Evolutionary conservation across 2,888 invertebrate genomes (phyloP).

Genomic region (Idaea biselata): DNA sequence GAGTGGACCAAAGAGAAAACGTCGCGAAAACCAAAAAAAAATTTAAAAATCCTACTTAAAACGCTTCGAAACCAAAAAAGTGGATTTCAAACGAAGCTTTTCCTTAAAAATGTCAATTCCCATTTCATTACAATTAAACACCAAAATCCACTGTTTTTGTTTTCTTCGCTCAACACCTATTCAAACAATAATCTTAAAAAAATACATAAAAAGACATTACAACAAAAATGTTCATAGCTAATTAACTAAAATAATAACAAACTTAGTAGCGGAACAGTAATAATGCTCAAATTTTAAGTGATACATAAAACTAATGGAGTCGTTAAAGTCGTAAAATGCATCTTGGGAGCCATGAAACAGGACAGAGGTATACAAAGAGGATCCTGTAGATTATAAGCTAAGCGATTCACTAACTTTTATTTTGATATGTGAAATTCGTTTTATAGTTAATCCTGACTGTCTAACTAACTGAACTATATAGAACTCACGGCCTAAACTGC

Average conservation of each 20-base stretch:
- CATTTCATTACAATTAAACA: too few species aligned
- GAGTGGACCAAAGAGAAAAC: too few species aligned
- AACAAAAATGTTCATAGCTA: background rate
- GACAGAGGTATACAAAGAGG: conserved; percentile 11
- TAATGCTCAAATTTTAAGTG: conserved; percentile 31
- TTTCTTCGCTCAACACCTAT: background rate
- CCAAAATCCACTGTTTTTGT: background rate
- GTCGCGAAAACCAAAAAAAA: too few species aligned
- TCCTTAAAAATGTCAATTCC: too few species aligned
- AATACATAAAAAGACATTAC: background rate
- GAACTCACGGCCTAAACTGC: too few species aligned
- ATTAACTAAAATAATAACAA: background rate
- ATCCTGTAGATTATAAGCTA: conserved; percentile 11
- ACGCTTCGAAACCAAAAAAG: too few species aligned
- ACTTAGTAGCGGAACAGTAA: conserved; percentile 8
- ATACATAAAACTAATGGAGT: conserved; percentile 25
- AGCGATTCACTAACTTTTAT: background rate
- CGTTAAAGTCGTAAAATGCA: conserved; percentile 24
- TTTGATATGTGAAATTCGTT: background rate
- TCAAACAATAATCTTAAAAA: background rate
- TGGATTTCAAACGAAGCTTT: too few species aligned
- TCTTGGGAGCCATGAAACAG: conserved; percentile 18
- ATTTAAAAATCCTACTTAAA: too few species aligned
- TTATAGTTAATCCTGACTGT: background rate
- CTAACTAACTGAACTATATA: too few species aligned